A percentile compares a stretch with the other conserved stretches of the same genome.
These are phyloP conservation scores for Platalea minor DNA, from an alignment of 2,797 vertebrate species.

Conservation along the genomic window DNA sequence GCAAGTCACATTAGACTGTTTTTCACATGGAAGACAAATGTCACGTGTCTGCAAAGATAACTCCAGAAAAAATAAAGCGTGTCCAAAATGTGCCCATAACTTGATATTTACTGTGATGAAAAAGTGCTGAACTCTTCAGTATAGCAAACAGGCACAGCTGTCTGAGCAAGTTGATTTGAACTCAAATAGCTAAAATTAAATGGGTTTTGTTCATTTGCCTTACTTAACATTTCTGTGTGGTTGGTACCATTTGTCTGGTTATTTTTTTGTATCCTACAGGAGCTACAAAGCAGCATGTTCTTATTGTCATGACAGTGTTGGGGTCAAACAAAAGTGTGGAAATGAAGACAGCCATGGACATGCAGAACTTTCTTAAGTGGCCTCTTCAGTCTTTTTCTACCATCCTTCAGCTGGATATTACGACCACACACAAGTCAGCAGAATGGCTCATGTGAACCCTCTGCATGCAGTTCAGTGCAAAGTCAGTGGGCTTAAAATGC, in stretches of 20 bases:
- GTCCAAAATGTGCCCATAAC: background rate
- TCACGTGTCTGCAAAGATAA: background rate
- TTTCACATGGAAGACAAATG: background rate
- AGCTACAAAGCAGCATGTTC: background rate
- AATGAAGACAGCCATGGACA: background rate
- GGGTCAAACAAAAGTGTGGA: background rate
- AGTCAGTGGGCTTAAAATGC: background rate
- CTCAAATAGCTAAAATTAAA: background rate
- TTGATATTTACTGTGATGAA: background rate
- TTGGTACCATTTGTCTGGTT: background rate
- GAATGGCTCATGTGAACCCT: background rate
- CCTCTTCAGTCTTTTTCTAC: background rate
- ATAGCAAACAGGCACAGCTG: background rate
- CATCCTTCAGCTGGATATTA: background rate
- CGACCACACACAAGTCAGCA: rapidly evolving
- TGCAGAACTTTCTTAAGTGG: background rate
- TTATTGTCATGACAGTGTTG: background rate
- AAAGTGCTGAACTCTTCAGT: background rate
- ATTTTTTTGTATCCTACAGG: background rate
- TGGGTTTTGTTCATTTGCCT: background rate
- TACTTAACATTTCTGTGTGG: background rate
- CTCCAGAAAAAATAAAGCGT: background rate
- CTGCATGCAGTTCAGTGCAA: background rate
- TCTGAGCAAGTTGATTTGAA: background rate
- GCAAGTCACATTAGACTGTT: background rate